Conservation (phyloP, 1,140 invertebrate genomes). For the Ceratina japonica region DNA sequence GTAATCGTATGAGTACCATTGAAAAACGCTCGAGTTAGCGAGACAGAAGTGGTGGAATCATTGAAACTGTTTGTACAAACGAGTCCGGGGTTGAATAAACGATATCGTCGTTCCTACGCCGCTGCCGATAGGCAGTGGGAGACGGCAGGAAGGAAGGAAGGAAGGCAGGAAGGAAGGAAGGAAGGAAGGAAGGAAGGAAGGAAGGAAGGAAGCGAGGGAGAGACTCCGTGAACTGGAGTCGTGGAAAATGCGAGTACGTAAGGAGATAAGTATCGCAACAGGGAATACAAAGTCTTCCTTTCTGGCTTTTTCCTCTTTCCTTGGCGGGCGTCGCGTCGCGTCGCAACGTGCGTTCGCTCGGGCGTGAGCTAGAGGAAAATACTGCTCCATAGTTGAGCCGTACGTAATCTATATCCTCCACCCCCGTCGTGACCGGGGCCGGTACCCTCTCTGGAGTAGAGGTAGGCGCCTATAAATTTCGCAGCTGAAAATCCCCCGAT, state of each 20-base stretch:
- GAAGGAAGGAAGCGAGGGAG: too few relatives aligned
- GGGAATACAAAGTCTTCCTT: constrained; percentile 62
- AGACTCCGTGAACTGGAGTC: constrained; percentile 10
- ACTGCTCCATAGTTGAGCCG: constrained; percentile 56
- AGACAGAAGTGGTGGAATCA: too few relatives aligned
- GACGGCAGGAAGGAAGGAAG: neutral
- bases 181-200: neutral
- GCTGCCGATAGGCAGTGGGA: neutral
- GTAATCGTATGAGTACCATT: too few relatives aligned
- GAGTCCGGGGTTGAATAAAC: neutral
- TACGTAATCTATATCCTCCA: constrained; percentile 64
- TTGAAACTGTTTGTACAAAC: neutral
- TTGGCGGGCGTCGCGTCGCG: constrained; percentile 9
- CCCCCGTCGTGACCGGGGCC: constrained; percentile 1
- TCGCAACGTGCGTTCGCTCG: constrained; percentile 39
- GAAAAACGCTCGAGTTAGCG: too few relatives aligned
- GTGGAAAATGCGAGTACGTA: constrained; percentile 56
- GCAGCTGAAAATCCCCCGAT: constrained; percentile 63
- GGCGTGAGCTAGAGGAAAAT: constrained; percentile 51
- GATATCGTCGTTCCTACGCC: constrained; percentile 4
- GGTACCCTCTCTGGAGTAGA: constrained; percentile 53
- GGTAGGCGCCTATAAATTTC: constrained; percentile 62
- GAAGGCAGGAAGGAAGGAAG: too few relatives aligned
- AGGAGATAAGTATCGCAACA: constrained; percentile 67
- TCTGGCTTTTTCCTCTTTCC: constrained; percentile 26